Conservation (phyloP, 2,888 invertebrate species). For the Tyria jacobaeae region DNA sequence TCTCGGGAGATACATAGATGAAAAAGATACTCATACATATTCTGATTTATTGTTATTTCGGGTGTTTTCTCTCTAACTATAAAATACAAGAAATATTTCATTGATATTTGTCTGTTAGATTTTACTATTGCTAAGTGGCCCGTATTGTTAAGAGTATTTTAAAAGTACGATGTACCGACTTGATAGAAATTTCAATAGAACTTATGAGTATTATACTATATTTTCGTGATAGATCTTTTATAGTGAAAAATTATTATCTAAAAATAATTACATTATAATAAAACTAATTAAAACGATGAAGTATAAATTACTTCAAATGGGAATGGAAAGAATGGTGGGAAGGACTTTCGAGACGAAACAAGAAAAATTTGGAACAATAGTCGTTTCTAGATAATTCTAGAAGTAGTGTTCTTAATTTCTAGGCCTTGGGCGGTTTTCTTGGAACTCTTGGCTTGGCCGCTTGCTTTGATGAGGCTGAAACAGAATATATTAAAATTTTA, state of each 20-base stretch:
- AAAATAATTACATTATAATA: conserved; percentile 50
- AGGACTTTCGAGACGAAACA: conserved; percentile 42
- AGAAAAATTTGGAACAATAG: conserved; percentile 43
- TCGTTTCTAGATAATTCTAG: conserved; percentile 38
- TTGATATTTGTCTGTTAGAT: no score
- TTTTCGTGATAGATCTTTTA: conserved; percentile 50
- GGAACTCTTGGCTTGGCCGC: conserved; percentile 64
- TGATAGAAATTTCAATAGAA: conserved; percentile 27
- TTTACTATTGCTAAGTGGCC: no score
- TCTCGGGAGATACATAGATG: no score
- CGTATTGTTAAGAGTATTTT: no score
- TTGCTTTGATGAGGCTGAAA: conserved; percentile 66
- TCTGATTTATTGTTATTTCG: no score
- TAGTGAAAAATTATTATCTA: conserved; percentile 49
- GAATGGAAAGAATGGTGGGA: conserved; percentile 55
- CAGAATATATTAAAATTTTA: conserved; percentile 4
- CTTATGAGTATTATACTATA: conserved; percentile 47
- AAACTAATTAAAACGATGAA: conserved; percentile 57
- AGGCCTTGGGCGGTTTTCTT: conserved; percentile 64
- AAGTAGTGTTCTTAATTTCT: conserved; percentile 64
- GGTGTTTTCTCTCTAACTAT: no score
- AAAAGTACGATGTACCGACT: conserved; percentile 20
- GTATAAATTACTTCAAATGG: conserved; percentile 55
- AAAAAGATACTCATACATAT: no score
- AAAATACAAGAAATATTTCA: no score